These are phyloP conservation scores for Muscidifurax raptorellus DNA, from an alignment of 1,140 invertebrate genomes.

Conservation along the genomic window DNA sequence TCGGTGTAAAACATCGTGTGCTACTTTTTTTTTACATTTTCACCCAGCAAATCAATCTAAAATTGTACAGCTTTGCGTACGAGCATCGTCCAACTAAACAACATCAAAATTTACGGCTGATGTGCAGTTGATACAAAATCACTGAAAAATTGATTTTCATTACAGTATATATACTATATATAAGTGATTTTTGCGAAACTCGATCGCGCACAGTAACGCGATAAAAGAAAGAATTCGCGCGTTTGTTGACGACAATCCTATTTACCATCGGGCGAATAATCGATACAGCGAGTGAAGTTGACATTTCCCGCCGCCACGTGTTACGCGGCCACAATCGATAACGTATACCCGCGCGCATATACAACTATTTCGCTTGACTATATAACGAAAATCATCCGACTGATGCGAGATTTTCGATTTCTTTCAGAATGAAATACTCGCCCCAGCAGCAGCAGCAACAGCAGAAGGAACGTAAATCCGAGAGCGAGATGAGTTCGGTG, in stretches of 20 bases:
- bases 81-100: background rate
- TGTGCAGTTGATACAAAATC: too few relatives aligned
- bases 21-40: background rate
- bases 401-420: too few relatives aligned
- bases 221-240: too few relatives aligned
- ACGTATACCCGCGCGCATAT: too few relatives aligned
- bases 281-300: background rate
- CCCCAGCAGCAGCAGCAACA: constrained; percentile 71
- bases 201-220: too few relatives aligned
- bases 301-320: background rate
- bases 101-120: background rate
- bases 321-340: too few relatives aligned
- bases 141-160: too few relatives aligned
- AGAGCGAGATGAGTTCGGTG: constrained; percentile 68
- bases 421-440: constrained; percentile 71
- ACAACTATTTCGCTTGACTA: too few relatives aligned
- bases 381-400: too few relatives aligned
- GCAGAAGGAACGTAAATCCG: constrained; percentile 70
- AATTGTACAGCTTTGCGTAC: background rate
- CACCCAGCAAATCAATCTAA: background rate
- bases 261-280: background rate
- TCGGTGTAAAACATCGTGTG: background rate
- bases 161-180: too few relatives aligned
- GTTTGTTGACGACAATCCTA: too few relatives aligned
- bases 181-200: too few relatives aligned